Conservation (phyloP, 1,140 invertebrate genomes). For the Lasioglossum albipes region DNA sequence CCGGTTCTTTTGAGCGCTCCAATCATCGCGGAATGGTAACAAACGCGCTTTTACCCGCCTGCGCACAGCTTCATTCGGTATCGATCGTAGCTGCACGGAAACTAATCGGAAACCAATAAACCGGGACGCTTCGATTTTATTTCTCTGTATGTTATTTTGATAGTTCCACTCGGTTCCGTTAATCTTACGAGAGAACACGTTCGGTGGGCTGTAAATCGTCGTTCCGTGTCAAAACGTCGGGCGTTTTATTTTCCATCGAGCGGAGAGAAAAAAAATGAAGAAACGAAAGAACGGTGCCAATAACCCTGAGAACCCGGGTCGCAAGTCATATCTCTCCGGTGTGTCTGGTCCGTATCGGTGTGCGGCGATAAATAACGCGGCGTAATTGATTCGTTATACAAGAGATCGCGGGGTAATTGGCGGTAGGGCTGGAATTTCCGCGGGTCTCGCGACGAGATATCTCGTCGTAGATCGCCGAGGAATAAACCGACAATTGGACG, state of each 20-base stretch:
- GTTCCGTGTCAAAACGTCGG: not conserved
- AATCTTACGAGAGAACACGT: too few relatives aligned
- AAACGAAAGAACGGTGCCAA: not conserved
- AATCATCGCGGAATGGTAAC: constrained; percentile 14
- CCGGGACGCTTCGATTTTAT: not conserved
- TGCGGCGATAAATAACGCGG: constrained; percentile 11
- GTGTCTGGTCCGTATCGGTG: not conserved
- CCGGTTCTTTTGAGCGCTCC: not conserved
- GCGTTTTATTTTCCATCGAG: not conserved
- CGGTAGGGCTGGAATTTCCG: constrained; percentile 3
- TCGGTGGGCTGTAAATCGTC: not conserved
- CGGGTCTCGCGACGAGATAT: not conserved
- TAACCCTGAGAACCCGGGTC: not conserved
- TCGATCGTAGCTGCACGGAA: not conserved
- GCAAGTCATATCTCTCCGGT: not conserved
- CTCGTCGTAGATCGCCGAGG: not conserved
- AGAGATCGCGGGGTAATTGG: constrained; percentile 13
- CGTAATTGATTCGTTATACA: not conserved
- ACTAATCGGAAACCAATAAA: too few relatives aligned
- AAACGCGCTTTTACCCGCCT: not conserved
- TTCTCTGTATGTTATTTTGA: too few relatives aligned
- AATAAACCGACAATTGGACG: not conserved
- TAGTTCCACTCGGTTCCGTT: too few relatives aligned
- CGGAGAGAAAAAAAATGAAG: too few relatives aligned
- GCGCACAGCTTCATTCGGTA: not conserved